Percentiles rank a stretch among this genome's conserved stretches.
Evolutionary conservation across 2,113 vertebrate species (phyloP).

Genomic region (Ceyx melanurus): DNA sequence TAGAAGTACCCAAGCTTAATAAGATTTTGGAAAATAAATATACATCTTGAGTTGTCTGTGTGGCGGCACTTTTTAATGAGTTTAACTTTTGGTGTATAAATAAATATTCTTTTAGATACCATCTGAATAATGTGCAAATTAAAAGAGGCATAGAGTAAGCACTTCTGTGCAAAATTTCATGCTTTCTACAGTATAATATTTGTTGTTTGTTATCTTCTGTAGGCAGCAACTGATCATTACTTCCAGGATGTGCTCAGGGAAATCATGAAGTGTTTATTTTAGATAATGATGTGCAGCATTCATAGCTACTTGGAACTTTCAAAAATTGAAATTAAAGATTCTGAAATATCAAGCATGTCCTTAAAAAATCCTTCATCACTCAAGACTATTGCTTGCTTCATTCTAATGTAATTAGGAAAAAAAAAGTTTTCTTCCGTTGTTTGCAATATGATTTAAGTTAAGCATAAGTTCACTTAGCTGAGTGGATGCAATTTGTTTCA

Average conservation of each 20-base stretch:
- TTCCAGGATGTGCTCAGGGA: slow-evolving; percentile 54
- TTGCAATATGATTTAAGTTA: slow-evolving; percentile 41
- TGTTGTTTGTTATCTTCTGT: slow-evolving; percentile 58
- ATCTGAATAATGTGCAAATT: slow-evolving; percentile 47
- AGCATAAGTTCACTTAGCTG: slow-evolving; percentile 42
- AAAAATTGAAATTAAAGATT: slow-evolving; percentile 48
- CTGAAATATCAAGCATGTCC: slow-evolving; percentile 51
- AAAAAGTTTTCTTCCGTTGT: slow-evolving; percentile 35
- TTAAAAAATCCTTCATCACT: slow-evolving; percentile 34
- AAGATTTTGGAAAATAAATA: slow-evolving; percentile 62
- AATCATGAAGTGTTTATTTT: slow-evolving; percentile 63
- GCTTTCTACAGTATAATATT: slow-evolving; percentile 39
- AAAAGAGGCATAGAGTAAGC: not conserved
- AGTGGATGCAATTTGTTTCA: slow-evolving; percentile 42
- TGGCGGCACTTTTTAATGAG: slow-evolving; percentile 35
- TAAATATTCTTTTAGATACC: slow-evolving; percentile 31
- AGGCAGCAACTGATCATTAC: slow-evolving; percentile 59
- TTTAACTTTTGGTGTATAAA: slow-evolving; percentile 33
- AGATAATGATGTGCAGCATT: slow-evolving; percentile 56
- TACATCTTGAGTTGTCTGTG: not conserved
- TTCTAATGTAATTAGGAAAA: slow-evolving; percentile 56
- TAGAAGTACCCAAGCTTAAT: slow-evolving; percentile 36
- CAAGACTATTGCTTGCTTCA: slow-evolving; percentile 39
- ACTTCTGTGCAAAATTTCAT: not conserved
- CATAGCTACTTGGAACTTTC: slow-evolving; percentile 36